A percentile compares a stretch with the other conserved stretches of the same genome.
Evolutionary conservation across 2,113 vertebrate species (phyloP).

Genomic region (Xiphias gladius): DNA sequence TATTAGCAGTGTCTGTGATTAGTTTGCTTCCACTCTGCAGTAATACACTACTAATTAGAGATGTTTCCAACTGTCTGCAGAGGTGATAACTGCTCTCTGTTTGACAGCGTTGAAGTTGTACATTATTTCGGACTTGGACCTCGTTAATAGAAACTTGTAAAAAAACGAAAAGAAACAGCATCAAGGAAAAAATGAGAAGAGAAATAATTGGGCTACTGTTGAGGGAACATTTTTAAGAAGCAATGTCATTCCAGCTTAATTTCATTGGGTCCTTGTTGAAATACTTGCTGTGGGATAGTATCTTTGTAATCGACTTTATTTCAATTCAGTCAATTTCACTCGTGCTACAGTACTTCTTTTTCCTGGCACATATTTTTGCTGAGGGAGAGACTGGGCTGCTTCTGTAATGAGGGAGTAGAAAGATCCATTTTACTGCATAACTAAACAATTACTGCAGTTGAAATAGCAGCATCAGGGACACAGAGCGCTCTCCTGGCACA

Average conservation of each 20-base stretch:
- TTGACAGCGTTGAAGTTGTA: constrained; percentile 46
- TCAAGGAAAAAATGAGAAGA: constrained; percentile 3
- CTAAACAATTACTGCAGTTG: constrained; percentile 61
- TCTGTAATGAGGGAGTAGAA: constrained; percentile 40
- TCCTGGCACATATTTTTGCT: constrained; percentile 38
- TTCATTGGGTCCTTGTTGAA: constrained; percentile 40
- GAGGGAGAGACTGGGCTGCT: constrained; percentile 43
- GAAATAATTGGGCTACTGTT: constrained; percentile 26
- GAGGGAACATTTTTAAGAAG: constrained; percentile 40
- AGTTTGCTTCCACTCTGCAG: constrained; percentile 23
- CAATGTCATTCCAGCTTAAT: constrained; percentile 57
- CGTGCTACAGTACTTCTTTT: background rate
- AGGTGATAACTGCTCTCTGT: constrained; percentile 54
- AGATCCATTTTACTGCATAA: constrained; percentile 47
- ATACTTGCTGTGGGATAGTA: constrained; percentile 49
- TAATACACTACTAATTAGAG: constrained; percentile 52
- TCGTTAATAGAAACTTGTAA: constrained; percentile 61
- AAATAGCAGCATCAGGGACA: constrained; percentile 37
- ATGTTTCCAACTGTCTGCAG: constrained; percentile 49
- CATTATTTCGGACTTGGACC: constrained; percentile 43
- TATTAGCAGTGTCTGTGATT: constrained; percentile 22
- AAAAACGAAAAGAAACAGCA: constrained; percentile 40
- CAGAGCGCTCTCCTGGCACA: constrained; percentile 11
- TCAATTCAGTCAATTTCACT: constrained; percentile 63
- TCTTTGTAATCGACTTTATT: constrained; percentile 69